Evolutionary conservation across 2,797 vertebrate species (phyloP), one percentile per base, ranked within the genome.

Genomic region (Falco cherrug): DNA sequence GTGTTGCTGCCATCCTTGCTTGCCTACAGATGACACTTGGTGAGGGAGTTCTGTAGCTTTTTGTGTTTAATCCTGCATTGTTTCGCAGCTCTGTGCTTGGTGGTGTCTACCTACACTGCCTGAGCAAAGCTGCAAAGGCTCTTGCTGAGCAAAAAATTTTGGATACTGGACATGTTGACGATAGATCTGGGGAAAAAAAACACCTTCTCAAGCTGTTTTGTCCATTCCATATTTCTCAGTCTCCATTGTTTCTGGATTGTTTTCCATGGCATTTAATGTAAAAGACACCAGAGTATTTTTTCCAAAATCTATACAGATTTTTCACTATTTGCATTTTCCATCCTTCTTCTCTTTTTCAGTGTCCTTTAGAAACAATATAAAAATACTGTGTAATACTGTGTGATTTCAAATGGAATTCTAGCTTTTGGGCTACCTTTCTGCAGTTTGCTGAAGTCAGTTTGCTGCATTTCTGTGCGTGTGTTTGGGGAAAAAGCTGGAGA

Each of bases 381-480:
- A 96, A 94, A 63, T 76, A 35, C 5, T 20, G 6, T 50, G 43
- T 90, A 88, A 88, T 89, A 57, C 5, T 1, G 21, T 78, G 21
- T 75, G 35, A 60, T 56, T 96, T 95, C 70, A 45, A 54, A 61
- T 70, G 81, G 84, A 75, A 92, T 84, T 84, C 51, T 90, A 76
- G 61, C 48, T 57, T 71, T 76, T 88, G 51, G 48, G 64, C 57
- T 82, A 70, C 37, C 64, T 94, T 92, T 87, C 69, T 91, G 68
- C 68, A 92, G 76, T 80, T 96, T 16, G 25, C 53, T 43, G 74
- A 81, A 93, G 83, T 84, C 75, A 33, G 6, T 93, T 90, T 96
- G 64, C 91, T 91, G 85, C 63, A 89, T 96, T 96, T 93, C 22
- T 35, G 61, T 2, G 5, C 11, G 5, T 68, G 76, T 54, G 29